Evolutionary conservation across 2,113 vertebrate genomes (phyloP).

Genomic region (Nothobranchius kuhntae): DNA sequence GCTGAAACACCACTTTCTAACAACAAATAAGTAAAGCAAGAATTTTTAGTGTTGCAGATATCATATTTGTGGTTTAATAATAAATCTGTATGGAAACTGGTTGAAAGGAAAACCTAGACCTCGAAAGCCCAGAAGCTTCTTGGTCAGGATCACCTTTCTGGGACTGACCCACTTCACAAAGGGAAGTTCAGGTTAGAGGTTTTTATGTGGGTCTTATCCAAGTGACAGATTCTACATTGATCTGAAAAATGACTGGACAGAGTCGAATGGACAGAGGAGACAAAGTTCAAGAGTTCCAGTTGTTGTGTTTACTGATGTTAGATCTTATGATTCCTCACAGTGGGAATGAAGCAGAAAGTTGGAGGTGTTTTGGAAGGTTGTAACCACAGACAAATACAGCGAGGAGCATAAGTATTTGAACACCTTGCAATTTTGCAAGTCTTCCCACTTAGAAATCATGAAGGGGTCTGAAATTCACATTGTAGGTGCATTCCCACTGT

Average conservation of each 20-base stretch:
- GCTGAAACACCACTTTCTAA: not conserved
- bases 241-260: not conserved
- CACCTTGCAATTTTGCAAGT: too few relatives aligned
- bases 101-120: not conserved
- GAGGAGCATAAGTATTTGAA: too few relatives aligned
- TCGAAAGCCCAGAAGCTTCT: not conserved
- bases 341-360: too few relatives aligned
- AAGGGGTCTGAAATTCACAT: too few relatives aligned
- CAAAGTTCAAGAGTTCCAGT: not conserved
- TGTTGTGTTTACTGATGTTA: not conserved
- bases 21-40: not conserved
- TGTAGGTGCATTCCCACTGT: too few relatives aligned
- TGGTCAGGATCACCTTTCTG: not conserved
- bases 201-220: not conserved
- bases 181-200: not conserved
- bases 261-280: not conserved
- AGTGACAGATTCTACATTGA: not conserved
- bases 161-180: too few relatives aligned
- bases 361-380: too few relatives aligned
- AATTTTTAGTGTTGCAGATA: not conserved
- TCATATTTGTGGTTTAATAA: not conserved
- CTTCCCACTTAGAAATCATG: too few relatives aligned
- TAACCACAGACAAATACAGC: too few relatives aligned
- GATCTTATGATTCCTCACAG: too few relatives aligned
- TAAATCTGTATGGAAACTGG: not conserved